These are phyloP conservation scores for Leucania comma DNA, from an alignment of 2,888 invertebrate genomes.

Conservation along the genomic window DNA sequence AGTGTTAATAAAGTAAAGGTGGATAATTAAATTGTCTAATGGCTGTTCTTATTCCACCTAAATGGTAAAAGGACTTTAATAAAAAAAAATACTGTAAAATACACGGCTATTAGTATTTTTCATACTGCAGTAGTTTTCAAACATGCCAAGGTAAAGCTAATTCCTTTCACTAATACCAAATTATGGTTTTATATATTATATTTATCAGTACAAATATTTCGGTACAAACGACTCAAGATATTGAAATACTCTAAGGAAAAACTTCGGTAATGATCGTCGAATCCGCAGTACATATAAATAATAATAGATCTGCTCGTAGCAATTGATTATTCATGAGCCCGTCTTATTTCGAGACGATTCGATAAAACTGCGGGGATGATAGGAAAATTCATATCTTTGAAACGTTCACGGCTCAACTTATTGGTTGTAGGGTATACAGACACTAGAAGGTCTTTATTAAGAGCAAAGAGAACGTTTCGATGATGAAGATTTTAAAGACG, in stretches of 20 bases:
- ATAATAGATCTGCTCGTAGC: conserved; percentile 65
- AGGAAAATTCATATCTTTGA: conserved; percentile 58
- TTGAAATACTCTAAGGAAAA: conserved; percentile 56
- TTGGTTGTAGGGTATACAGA: conserved; percentile 39
- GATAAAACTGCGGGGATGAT: conserved; percentile 55
- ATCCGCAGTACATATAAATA: conserved; percentile 66
- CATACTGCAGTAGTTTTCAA: background rate
- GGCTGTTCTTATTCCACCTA: background rate
- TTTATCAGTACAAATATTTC: conserved; percentile 36
- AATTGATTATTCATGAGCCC: conserved; percentile 75
- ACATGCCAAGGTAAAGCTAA: too few species aligned
- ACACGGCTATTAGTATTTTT: background rate
- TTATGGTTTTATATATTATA: background rate
- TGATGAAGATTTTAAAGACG: background rate
- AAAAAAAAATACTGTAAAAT: background rate
- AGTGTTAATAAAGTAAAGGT: too few species aligned
- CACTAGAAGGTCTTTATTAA: conserved; percentile 12
- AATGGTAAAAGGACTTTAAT: background rate
- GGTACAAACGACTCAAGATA: conserved; percentile 22
- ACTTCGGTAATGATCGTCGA: conserved; percentile 62
- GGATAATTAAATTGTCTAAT: too few species aligned
- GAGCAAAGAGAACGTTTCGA: background rate
- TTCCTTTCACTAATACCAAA: conserved; percentile 1
- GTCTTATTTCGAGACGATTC: conserved; percentile 65
- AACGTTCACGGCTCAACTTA: conserved; percentile 27